phyloP scores from a whole-genome alignment of 2,797 vertebrate genomes.

The Danio aesculapii region DNA sequence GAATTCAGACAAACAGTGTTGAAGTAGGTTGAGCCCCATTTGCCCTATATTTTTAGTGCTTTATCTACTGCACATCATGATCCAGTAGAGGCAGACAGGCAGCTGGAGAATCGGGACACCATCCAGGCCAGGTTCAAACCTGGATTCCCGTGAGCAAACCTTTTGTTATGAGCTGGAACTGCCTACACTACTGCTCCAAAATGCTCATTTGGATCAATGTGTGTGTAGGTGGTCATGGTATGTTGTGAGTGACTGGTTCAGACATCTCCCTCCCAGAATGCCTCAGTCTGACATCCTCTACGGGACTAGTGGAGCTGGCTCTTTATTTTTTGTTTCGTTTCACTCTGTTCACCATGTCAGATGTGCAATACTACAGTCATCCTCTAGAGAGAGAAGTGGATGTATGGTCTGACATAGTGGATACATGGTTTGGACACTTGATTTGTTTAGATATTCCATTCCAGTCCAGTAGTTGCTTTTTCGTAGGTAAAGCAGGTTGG shows the following conservation, averaged over 20 bases:
- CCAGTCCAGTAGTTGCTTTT: background rate
- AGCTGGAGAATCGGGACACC: background rate
- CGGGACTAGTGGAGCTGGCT: slow-evolving; percentile 1
- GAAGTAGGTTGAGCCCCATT: too few species aligned
- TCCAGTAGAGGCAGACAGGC: background rate
- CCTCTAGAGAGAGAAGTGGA: slow-evolving; percentile 56
- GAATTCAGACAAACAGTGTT: too few species aligned
- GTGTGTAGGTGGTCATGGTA: background rate
- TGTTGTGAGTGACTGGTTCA: slow-evolving; percentile 34
- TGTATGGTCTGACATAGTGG: slow-evolving; percentile 48
- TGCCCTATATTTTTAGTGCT: too few species aligned
- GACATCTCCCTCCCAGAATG: background rate
- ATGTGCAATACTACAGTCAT: slow-evolving; percentile 64
- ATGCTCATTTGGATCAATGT: background rate
- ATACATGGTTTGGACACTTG: background rate
- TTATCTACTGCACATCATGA: background rate
- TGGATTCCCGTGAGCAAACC: background rate
- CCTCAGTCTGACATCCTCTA: background rate
- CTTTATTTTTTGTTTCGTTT: slow-evolving; percentile 59
- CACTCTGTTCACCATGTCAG: slow-evolving; percentile 74
- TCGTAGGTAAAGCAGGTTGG: too few species aligned
- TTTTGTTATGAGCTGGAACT: background rate
- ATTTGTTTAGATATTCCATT: slow-evolving; percentile 3
- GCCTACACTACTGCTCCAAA: background rate
- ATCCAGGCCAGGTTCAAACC: background rate